Evolutionary conservation across 2,113 vertebrate species (phyloP), one percentile per base, ranked within the genome.

Genomic region (Ploceus nigricollis): DNA sequence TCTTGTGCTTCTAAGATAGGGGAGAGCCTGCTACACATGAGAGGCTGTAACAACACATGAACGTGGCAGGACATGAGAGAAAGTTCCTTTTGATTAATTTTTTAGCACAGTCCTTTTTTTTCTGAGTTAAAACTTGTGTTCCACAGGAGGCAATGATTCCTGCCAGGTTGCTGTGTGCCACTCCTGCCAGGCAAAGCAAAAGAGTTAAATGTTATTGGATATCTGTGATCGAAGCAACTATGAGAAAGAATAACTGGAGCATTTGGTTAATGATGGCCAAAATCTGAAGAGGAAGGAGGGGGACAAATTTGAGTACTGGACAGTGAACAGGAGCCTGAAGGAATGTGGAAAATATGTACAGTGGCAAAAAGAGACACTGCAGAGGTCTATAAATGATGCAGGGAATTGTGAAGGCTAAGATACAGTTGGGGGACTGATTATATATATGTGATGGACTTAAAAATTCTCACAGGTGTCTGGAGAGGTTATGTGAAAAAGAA

Each of bases 341-440:
- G 30, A 86, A 84, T 33, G 10, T 80, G 63, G 66, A 54, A 95
- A 88, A 93, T 56, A 84, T 3, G 19, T 82, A 50, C 18, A 4
- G 28, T 53, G 77, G 64, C 78, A 90, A 82, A 91, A 61, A 63
- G 71, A 82, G 81, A 91, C 79, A 48, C 53, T 71, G 69, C 50
- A 96, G 84, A 68, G 61, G 12, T 86, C 70, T 84, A 82, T 87
- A 93, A 93, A 96, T 87, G 76, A 94, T 96, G 84, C 78, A 94
- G 92, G 50, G 69, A 94, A 73, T n/a, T 53, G 33, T 70, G 89
- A 90, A 83, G 72, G 24, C 37, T 75, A 18, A 70, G 61, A 39
- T 92, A 58, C 40, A 75, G 64, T 81, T 78, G 23, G 33, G 45
- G 51, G 35, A 78, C 82, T 90, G 93, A 82, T 85, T 80, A 77